Conservation (phyloP, 2,797 vertebrate species). For the Micromesistius poutassou region DNA sequence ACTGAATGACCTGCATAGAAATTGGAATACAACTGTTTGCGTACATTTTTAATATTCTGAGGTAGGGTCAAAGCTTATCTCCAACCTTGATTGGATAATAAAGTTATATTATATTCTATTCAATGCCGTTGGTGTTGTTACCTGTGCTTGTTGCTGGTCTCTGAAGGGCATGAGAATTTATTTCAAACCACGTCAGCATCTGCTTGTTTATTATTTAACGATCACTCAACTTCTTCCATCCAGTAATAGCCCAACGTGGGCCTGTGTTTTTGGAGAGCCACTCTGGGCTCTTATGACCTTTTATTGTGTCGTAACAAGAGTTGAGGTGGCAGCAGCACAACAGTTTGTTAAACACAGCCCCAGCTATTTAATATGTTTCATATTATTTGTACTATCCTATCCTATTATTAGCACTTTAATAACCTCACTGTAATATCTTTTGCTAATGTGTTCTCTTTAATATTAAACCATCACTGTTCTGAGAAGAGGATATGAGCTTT, state of each 20-base stretch:
- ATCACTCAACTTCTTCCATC: background rate
- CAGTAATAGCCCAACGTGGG: background rate
- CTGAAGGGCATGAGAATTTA: background rate
- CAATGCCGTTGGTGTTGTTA: background rate
- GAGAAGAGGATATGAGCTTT: background rate
- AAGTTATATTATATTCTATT: background rate
- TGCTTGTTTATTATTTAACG: background rate
- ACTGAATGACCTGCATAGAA: background rate
- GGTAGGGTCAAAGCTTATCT: too few species aligned
- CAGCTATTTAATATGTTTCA: background rate
- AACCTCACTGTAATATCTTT: background rate
- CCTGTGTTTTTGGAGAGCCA: background rate
- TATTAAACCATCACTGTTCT: background rate
- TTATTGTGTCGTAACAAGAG: background rate
- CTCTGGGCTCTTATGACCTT: background rate
- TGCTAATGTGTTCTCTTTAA: background rate
- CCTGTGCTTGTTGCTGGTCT: background rate
- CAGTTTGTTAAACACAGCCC: background rate
- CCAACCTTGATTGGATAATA: background rate
- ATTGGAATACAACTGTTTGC: background rate
- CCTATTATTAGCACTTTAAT: background rate
- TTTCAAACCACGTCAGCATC: background rate
- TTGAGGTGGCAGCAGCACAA: background rate
- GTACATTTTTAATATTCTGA: too few species aligned
- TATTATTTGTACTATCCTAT: background rate